Conservation (phyloP, 2,888 invertebrate genomes). For the Sinotaia quadrata region DNA sequence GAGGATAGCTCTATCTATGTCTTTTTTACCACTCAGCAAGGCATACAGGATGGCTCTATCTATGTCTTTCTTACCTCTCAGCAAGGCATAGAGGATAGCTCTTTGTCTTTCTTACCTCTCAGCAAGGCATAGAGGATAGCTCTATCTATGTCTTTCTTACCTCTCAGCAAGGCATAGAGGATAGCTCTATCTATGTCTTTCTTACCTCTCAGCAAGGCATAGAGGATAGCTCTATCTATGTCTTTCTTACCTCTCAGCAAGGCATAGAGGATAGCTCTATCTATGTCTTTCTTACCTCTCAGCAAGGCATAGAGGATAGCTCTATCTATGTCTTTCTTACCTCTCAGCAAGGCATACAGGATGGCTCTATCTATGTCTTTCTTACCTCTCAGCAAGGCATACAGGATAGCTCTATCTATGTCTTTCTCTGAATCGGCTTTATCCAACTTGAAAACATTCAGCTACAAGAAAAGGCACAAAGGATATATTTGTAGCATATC, state of each 20-base stretch:
- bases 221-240: too few species aligned
- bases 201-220: too few species aligned
- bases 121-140: too few species aligned
- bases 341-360: conserved; percentile 68
- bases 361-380: conserved; percentile 70
- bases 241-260: conserved; percentile 68
- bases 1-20: conserved; percentile 69
- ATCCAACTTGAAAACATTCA: conserved; percentile 65
- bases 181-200: too few species aligned
- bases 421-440: conserved; percentile 62
- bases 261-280: conserved; percentile 68
- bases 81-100: too few species aligned
- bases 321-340: conserved; percentile 67
- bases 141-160: too few species aligned
- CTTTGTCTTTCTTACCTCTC: too few species aligned
- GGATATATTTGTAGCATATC: too few species aligned
- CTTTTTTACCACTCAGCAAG: too few species aligned
- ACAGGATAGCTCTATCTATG: conserved; percentile 68
- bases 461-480: conserved; percentile 45
- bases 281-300: conserved; percentile 68
- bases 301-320: conserved; percentile 68
- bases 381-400: conserved; percentile 68
- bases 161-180: too few species aligned
- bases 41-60: too few species aligned
- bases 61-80: too few species aligned